Evolutionary conservation across 2,113 vertebrate species (phyloP), one percentile per base, ranked within the genome.

Genomic region (Xenopus borealis): DNA sequence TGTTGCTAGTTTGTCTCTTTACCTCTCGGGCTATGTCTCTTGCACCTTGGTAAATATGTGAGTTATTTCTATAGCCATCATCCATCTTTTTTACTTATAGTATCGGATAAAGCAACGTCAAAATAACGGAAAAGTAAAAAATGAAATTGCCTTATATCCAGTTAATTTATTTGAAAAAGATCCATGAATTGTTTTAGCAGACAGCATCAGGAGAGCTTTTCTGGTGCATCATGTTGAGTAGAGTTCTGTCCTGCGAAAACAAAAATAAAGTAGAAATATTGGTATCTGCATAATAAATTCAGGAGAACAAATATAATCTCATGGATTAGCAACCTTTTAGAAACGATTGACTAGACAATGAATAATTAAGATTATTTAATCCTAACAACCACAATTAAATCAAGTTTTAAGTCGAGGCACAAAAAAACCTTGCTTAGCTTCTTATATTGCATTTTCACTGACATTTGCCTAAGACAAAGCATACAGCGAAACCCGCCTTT

Each of bases 21-120:
- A 73, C 61, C 4, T 83, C 81, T 47, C 44, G 23, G 58, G 81
- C 82, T 81, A 85, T 81, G 74, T 87, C 82, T 58, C 87, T 89
- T 2, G 83, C 88, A 72, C 89, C 50, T 80, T 91, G 89, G 69
- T 91, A 92, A 83, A 84, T 82, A 65, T 83, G 82, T 62, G 83
- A 72, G 16, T 84, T 94, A 81, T 94, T 92, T 78, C 90, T 88
- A 67, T 93, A 93, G 61, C 88, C 85, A 90, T 91, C 89, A 83
- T 94, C 91, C 94, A 95, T 95, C 73, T 69, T 91, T 12, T 50
- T 40, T 9, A 40, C 33, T 74, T 13, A 72, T 68, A 0, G 44
- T 12, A 12, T 55, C 10, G 27, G 57, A 45, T 65, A 10, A 27
- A 27, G 7, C 16, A 14, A 16, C 44, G 30, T 64, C 6, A 40